Conservation (phyloP, 2,888 invertebrate genomes). For the Drosophila hamatofila region DNA sequence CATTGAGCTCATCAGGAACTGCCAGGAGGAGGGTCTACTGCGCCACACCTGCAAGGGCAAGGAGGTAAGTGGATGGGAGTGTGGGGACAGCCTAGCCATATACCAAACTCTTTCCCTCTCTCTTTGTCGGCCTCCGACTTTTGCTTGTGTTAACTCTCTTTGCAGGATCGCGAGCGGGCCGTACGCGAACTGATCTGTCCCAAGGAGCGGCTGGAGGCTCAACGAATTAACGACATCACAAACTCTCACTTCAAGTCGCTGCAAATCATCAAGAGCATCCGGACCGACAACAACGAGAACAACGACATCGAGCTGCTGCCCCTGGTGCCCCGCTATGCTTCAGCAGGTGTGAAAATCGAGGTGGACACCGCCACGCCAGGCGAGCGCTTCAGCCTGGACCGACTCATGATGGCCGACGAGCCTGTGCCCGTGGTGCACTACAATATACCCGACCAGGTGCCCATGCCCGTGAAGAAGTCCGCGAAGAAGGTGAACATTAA, state of each 20-base stretch:
- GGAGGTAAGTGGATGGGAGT: constrained; percentile 86
- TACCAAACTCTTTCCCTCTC: too few relatives aligned
- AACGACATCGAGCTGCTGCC: constrained; percentile 83
- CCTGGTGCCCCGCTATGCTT: constrained; percentile 65
- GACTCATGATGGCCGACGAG: constrained; percentile 84
- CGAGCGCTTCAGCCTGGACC: constrained; percentile 79
- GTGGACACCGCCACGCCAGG: constrained; percentile 30
- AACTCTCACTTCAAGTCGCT: constrained; percentile 84
- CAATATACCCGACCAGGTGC: constrained; percentile 80
- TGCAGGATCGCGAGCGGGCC: constrained; percentile 82
- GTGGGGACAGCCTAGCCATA: not conserved
- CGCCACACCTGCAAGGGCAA: constrained; percentile 91
- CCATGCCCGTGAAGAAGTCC: constrained; percentile 82
- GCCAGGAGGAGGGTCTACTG: constrained; percentile 90
- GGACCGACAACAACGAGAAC: constrained; percentile 84
- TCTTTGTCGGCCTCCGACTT: not conserved
- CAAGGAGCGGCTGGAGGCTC: constrained; percentile 82
- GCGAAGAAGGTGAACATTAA: constrained; percentile 76
- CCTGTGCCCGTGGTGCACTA: constrained; percentile 48
- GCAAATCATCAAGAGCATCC: constrained; percentile 83
- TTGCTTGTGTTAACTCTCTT: not conserved
- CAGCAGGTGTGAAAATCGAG: constrained; percentile 53
- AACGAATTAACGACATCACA: constrained; percentile 83
- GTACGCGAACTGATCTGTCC: constrained; percentile 81
- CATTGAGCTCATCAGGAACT: constrained; percentile 91